phyloP scores from a whole-genome alignment of 2,113 vertebrate genomes.

The Crotalus viridis region DNA sequence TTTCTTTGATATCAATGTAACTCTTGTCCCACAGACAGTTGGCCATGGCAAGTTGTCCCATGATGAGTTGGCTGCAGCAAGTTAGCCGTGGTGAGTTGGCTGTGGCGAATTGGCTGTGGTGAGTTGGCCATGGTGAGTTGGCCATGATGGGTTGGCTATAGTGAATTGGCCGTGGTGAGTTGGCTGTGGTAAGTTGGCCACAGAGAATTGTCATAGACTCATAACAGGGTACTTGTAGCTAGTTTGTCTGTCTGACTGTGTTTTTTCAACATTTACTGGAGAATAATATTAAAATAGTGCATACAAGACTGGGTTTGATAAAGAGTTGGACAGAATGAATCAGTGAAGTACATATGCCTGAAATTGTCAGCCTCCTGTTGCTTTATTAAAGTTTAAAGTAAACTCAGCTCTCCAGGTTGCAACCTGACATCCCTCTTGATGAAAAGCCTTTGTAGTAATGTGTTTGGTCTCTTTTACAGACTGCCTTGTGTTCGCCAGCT shows the following conservation, averaged over 20 bases:
- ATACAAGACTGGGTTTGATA: background rate
- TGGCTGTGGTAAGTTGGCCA: too few species aligned
- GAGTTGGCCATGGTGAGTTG: background rate
- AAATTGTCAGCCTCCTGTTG: background rate
- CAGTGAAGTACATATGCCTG: background rate
- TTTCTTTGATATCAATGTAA: too few species aligned
- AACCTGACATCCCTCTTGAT: background rate
- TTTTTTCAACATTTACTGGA: background rate
- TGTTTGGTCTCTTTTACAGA: background rate
- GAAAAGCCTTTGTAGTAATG: background rate
- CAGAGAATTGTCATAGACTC: too few species aligned
- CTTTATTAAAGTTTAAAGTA: background rate
- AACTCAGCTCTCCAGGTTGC: background rate
- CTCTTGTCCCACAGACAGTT: too few species aligned
- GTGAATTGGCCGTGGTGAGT: background rate
- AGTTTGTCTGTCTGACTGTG: background rate
- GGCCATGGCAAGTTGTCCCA: too few species aligned
- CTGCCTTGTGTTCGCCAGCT: background rate
- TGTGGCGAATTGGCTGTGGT: too few species aligned
- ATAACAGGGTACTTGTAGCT: background rate
- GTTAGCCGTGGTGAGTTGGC: background rate
- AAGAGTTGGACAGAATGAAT: background rate
- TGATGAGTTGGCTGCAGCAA: too few species aligned
- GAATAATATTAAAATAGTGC: background rate
- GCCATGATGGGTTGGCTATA: background rate